phyloP scores from a whole-genome alignment of 64 coral and sea anemone species.

The Pachyseris speciosa region DNA sequence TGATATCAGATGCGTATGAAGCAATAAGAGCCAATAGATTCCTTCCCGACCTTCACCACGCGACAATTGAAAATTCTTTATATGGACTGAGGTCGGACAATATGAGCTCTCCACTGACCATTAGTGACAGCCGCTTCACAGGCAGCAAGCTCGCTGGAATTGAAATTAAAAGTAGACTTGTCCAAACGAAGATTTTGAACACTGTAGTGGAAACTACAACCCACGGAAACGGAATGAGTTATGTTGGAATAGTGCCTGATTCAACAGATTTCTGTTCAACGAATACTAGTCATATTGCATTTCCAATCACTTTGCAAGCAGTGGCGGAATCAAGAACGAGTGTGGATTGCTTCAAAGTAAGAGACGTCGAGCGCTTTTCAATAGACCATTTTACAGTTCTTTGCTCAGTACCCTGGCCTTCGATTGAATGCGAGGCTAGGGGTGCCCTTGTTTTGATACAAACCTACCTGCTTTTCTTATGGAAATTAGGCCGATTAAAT shows the following conservation, averaged over 20 bases:
- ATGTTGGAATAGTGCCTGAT: not conserved
- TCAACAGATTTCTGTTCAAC: slow-evolving; percentile 49
- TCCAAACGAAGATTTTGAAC: slow-evolving; percentile 7
- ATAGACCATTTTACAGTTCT: too few relatives aligned
- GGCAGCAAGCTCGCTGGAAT: slow-evolving; percentile 52
- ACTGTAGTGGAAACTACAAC: slow-evolving; percentile 42
- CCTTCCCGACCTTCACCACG: slow-evolving; percentile 42
- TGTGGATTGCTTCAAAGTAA: slow-evolving; percentile 63
- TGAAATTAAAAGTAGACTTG: slow-evolving; percentile 13
- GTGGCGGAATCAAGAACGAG: not conserved
- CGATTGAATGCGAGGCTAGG: too few relatives aligned
- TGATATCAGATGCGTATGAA: slow-evolving; percentile 54
- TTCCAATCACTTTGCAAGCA: slow-evolving; percentile 42
- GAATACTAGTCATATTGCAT: not conserved
- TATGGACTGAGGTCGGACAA: slow-evolving; percentile 46
- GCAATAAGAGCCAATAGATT: slow-evolving; percentile 28
- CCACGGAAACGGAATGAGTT: slow-evolving; percentile 40
- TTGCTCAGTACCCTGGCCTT: too few relatives aligned
- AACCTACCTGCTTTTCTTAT: too few relatives aligned
- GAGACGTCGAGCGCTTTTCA: not conserved
- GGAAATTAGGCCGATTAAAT: too few relatives aligned
- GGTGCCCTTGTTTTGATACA: too few relatives aligned
- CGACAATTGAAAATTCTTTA: slow-evolving; percentile 10
- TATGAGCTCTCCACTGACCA: slow-evolving; percentile 28
- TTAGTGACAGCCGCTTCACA: slow-evolving; percentile 19